These are phyloP conservation scores for Solenopsis fugax DNA, from an alignment of 1,140 invertebrate genomes.

Conservation along the genomic window DNA sequence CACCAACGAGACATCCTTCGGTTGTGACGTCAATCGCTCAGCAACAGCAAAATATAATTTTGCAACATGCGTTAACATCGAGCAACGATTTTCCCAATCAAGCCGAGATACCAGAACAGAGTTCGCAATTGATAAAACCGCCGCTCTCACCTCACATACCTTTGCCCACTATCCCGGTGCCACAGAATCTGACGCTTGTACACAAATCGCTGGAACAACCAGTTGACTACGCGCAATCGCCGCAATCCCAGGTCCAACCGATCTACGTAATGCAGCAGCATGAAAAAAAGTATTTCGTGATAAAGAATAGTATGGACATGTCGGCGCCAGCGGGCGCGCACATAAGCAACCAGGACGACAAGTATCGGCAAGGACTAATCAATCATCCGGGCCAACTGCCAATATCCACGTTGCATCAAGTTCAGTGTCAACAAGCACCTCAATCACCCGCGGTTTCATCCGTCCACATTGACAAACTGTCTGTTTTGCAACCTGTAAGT, in stretches of 20 bases:
- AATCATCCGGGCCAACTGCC: slow-evolving; percentile 80
- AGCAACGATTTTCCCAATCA: slow-evolving; percentile 79
- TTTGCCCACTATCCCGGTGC: slow-evolving; percentile 71
- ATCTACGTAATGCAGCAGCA: slow-evolving; percentile 81
- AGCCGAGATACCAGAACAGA: slow-evolving; percentile 80
- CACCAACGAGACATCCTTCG: slow-evolving; percentile 82
- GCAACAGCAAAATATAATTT: slow-evolving; percentile 83
- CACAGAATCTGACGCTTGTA: slow-evolving; percentile 80
- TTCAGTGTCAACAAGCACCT: slow-evolving; percentile 81
- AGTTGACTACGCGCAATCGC: slow-evolving; percentile 83
- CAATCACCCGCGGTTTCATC: slow-evolving; percentile 80
- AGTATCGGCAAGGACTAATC: slow-evolving; percentile 82
- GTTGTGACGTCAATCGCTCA: slow-evolving; percentile 83
- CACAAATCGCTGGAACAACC: slow-evolving; percentile 81
- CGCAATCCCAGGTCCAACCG: slow-evolving; percentile 70
- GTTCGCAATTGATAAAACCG: slow-evolving; percentile 80
- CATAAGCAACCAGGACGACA: slow-evolving; percentile 81
- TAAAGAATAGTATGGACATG: slow-evolving; percentile 83
- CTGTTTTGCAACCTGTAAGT: slow-evolving; percentile 82
- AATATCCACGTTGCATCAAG: slow-evolving; percentile 80
- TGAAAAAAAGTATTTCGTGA: slow-evolving; percentile 84
- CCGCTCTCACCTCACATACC: slow-evolving; percentile 82
- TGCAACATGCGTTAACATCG: slow-evolving; percentile 82
- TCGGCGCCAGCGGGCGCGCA: slow-evolving; percentile 70
- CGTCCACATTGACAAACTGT: slow-evolving; percentile 82